These are phyloP conservation scores for Tipula unca DNA, from an alignment of 2,888 invertebrate genomes.

Conservation along the genomic window DNA sequence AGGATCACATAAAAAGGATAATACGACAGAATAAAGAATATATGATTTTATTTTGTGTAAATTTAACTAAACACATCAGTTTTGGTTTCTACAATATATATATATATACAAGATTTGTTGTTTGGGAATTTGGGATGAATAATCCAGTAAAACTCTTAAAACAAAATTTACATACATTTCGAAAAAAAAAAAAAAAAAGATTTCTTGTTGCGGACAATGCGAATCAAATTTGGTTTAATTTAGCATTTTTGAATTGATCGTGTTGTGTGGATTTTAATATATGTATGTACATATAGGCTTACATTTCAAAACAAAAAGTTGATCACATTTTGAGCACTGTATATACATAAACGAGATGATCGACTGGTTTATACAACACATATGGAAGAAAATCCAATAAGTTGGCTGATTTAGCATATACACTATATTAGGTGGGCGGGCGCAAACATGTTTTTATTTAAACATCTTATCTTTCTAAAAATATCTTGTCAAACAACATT, in stretches of 20 bases:
- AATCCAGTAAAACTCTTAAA: not conserved
- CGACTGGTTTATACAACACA: too few species aligned
- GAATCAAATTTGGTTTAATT: not conserved
- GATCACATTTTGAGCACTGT: too few species aligned
- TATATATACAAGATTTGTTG: not conserved
- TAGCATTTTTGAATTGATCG: not conserved
- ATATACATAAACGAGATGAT: too few species aligned
- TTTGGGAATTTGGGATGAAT: not conserved
- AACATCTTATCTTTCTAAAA: too few species aligned
- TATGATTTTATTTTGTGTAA: conserved; percentile 4
- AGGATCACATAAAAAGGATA: not conserved
- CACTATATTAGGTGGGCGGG: too few species aligned
- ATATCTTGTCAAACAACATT: too few species aligned
- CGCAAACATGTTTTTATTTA: too few species aligned
- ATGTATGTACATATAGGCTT: too few species aligned
- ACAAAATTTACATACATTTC: not conserved
- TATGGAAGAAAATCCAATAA: too few species aligned
- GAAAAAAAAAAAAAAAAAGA: not conserved
- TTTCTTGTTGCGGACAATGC: not conserved
- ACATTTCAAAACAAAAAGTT: too few species aligned
- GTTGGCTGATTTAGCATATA: too few species aligned
- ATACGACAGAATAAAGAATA: not conserved
- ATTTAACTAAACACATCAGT: not conserved
- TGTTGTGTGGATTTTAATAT: not conserved
- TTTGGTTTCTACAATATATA: not conserved